A percentile compares a stretch with the other conserved stretches of the same genome.
phyloP scores from a whole-genome alignment of 2,113 vertebrate genomes.

The Protobothrops mucrosquamatus region DNA sequence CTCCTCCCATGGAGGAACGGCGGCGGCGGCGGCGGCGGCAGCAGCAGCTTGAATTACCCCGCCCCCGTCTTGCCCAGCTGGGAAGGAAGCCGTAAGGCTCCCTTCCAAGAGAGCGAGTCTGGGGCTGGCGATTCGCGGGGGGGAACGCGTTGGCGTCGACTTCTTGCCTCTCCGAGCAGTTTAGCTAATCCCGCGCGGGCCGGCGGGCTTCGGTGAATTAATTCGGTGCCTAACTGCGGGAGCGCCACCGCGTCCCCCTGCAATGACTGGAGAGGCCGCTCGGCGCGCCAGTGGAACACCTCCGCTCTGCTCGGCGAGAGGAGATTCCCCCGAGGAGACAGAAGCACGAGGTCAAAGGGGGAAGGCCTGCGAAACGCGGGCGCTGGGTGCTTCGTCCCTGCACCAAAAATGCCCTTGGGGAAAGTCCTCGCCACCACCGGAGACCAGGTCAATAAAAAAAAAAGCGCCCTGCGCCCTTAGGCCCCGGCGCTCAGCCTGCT shows the following conservation, averaged over 20 bases:
- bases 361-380: too few species aligned
- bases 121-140: background rate
- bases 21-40: background rate
- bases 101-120: background rate
- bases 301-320: background rate
- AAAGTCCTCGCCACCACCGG: background rate
- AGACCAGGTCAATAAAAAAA: background rate
- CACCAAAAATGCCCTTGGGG: background rate
- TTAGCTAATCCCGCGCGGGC: background rate
- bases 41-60: background rate
- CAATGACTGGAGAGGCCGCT: background rate
- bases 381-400: background rate
- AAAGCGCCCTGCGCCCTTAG: background rate
- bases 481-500: background rate
- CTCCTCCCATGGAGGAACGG: background rate
- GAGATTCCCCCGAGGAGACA: background rate
- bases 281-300: background rate
- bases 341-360: background rate
- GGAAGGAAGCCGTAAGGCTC: background rate
- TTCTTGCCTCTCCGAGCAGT: background rate
- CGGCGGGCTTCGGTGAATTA: background rate
- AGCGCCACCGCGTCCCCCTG: slow-evolving; percentile 17
- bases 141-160: too few species aligned
- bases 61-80: background rate
- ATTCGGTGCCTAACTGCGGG: background rate